Evolutionary conservation across 2,113 vertebrate genomes (phyloP).

Genomic region (Ctenodactylus gundi): DNA sequence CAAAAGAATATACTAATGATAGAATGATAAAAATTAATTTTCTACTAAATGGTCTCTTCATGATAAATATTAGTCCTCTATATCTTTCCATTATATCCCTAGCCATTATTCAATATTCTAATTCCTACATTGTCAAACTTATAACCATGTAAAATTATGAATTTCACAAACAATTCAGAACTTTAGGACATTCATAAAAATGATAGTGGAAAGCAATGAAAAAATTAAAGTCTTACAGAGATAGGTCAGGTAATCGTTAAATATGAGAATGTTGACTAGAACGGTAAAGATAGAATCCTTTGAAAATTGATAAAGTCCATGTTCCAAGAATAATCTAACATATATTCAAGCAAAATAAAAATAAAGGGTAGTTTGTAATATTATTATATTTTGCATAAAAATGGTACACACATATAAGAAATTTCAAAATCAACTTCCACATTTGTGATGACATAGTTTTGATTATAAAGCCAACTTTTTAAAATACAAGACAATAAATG

Average conservation of each 20-base stretch:
- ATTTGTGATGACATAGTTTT: not conserved
- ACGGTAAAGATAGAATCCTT: not conserved
- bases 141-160: not conserved
- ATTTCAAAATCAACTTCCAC: conserved; percentile 3
- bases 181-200: conserved; percentile 21
- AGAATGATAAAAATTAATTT: not conserved
- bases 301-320: not conserved
- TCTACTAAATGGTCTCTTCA: not conserved
- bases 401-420: not conserved
- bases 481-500: not conserved
- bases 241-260: not conserved
- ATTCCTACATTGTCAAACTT: not conserved
- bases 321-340: not conserved
- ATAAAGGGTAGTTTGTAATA: not conserved
- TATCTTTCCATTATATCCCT: not conserved
- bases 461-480: not conserved
- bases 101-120: not conserved
- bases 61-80: not conserved
- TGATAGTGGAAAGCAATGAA: not conserved
- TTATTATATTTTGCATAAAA: not conserved
- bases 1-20: conserved; percentile 23
- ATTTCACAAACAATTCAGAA: not conserved
- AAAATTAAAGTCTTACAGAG: not conserved
- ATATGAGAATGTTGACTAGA: not conserved
- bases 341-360: not conserved